Conservation (phyloP, 2,888 invertebrate species). For the Tyria jacobaeae region DNA sequence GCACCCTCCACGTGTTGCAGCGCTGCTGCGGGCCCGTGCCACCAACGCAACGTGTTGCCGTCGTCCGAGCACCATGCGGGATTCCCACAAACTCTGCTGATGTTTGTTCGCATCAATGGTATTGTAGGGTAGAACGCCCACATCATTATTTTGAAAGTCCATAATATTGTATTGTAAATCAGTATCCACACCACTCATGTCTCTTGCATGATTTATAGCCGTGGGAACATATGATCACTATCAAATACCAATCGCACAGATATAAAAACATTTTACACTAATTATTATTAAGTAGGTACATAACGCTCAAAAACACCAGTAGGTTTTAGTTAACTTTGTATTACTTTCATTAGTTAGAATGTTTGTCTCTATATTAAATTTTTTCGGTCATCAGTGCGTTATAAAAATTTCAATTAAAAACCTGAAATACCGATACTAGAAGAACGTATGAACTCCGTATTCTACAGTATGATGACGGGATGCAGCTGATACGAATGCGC, state of each 20-base stretch:
- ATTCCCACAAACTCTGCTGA: slow-evolving; percentile 80
- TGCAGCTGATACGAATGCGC: slow-evolving; percentile 34
- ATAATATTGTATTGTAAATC: slow-evolving; percentile 81
- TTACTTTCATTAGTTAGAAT: neutral
- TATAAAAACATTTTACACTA: neutral
- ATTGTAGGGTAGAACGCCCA: slow-evolving; percentile 82
- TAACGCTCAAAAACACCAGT: neutral
- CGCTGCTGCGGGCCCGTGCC: slow-evolving; percentile 48
- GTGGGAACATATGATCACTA: slow-evolving; percentile 68
- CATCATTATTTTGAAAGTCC: slow-evolving; percentile 83
- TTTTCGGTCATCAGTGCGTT: neutral
- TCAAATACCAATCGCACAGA: neutral
- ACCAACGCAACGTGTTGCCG: slow-evolving; percentile 29
- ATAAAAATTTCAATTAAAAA: neutral
- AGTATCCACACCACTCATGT: slow-evolving; percentile 80
- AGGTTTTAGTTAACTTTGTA: neutral
- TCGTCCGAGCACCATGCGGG: slow-evolving; percentile 74
- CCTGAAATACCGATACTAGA: neutral
- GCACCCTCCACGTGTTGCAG: slow-evolving; percentile 42
- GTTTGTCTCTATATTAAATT: neutral
- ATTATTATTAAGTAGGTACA: neutral
- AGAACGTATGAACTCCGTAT: neutral
- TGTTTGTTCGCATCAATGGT: slow-evolving; percentile 75
- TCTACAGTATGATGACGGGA: neutral
- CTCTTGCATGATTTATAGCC: slow-evolving; percentile 81